phyloP scores from a whole-genome alignment of 2,888 invertebrate genomes.

The Acanthoscelides obtectus region DNA sequence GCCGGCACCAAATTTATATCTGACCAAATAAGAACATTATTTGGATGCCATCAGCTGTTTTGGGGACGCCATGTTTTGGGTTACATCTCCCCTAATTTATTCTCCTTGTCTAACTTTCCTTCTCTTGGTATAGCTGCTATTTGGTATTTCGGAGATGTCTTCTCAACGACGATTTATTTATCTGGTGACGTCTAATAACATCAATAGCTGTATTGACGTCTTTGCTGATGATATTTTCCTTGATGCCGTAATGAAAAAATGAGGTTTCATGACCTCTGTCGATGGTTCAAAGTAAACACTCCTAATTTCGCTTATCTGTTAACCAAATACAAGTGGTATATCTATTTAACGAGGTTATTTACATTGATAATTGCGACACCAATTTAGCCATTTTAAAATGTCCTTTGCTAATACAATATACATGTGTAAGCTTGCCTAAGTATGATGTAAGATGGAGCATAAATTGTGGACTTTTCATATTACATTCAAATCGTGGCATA shows the following conservation, averaged over 20 bases:
- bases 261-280: neutral
- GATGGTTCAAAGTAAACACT: neutral
- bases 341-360: neutral
- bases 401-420: neutral
- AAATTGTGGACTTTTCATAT: neutral
- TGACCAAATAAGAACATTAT: too few species aligned
- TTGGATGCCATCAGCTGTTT: too few species aligned
- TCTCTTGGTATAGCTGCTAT: too few species aligned
- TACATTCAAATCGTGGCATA: neutral
- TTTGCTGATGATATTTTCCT: neutral
- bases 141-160: too few species aligned
- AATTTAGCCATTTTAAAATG: neutral
- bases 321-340: neutral
- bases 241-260: neutral
- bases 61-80: too few species aligned
- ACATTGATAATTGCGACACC: neutral
- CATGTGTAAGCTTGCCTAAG: neutral
- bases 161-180: too few species aligned
- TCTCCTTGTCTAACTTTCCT: too few species aligned
- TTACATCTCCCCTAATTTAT: too few species aligned
- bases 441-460: neutral
- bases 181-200: too few species aligned
- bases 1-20: too few species aligned
- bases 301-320: neutral
- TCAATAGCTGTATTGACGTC: neutral